Conservation (phyloP, 1,140 invertebrate species). For the Geopemphigus sp. region DNA sequence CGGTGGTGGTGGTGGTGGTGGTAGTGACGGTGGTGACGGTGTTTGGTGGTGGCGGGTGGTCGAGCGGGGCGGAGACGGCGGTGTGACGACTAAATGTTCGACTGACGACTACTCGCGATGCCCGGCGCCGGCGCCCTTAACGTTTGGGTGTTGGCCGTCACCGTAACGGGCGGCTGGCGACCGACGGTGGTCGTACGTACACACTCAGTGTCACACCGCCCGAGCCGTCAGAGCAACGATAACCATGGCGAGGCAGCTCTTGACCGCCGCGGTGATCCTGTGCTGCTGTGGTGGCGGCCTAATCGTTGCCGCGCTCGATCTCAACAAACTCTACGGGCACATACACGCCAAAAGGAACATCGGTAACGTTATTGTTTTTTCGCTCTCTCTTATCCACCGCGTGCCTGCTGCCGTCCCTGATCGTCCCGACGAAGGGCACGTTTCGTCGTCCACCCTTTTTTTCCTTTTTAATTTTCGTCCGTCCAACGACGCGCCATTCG, state of each 20-base stretch:
- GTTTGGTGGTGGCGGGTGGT: no score
- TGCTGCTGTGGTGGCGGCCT: slow-evolving; percentile 36
- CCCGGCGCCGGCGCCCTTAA: slow-evolving; percentile 17
- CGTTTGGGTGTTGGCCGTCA: slow-evolving; percentile 29
- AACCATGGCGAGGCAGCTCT: slow-evolving; percentile 45
- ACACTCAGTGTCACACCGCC: slow-evolving; percentile 41
- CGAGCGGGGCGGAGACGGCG: no score
- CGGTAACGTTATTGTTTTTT: no score
- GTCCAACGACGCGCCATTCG: no score
- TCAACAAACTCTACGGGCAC: slow-evolving; percentile 38
- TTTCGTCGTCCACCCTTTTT: no score
- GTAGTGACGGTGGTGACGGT: no score
- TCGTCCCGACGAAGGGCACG: no score
- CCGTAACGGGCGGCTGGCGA: not conserved
- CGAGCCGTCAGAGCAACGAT: slow-evolving; percentile 31
- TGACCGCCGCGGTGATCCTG: slow-evolving; percentile 46
- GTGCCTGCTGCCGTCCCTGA: no score
- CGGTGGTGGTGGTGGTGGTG: no score
- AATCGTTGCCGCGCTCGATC: slow-evolving; percentile 27
- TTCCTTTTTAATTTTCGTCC: no score
- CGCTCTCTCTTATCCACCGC: no score
- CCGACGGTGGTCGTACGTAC: not conserved
- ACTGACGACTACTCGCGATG: not conserved
- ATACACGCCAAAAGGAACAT: slow-evolving; percentile 35
- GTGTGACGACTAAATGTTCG: no score